Evolutionary conservation across 2,797 vertebrate species (phyloP), one percentile per base, ranked within the genome.

Genomic region (Falco biarmicus): DNA sequence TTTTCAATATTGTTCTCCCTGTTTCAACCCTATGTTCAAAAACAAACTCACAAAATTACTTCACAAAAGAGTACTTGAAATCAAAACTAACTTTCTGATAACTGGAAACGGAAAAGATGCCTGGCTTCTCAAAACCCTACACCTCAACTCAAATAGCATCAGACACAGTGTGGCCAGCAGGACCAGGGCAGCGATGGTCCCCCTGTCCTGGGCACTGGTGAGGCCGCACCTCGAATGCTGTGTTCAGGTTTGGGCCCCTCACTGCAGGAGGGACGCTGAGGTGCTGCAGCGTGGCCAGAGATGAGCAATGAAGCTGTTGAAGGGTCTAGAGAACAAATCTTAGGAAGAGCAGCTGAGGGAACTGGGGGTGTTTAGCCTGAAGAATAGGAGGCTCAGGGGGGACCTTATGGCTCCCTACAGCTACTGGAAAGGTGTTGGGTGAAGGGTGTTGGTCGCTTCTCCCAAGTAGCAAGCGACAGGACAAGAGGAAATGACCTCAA

Each of bases 181-280:
- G 34, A 71, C 4, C 1, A 60, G 39, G 34, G 28, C n/a, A 56
- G 8, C 2, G 16, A 50, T 12, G 4, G 7, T 45, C 3, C 14
- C 8, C 32, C 11, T 43, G 66, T 11, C 37, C 73, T 66, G 0
- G 0, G 14, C 47, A 61, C 12, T 34, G 20, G 29, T 41, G 20
- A 65, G 28, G 28, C 26, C 3, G 15, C 60, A 29, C 9, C 26
- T 65, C 39, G 10, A 37, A 37, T 5, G 37, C 37, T 37, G 37
- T 10, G 37, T 37, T 37, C 65, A 60, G 51, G 54, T 83, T 47
- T 71, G 61, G 25, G 21, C 22, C 32, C 39, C 25, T 59, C 22
- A 18, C 17, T n/a, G 15, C 45, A 71, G 17, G 45, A 54, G 34
- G 14, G 10, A 29, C 19, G 5, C 4, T 13, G 45, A 79, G n/a